phyloP scores from a whole-genome alignment of 2,797 vertebrate species.

The Ctenopoma kingsleyae region DNA sequence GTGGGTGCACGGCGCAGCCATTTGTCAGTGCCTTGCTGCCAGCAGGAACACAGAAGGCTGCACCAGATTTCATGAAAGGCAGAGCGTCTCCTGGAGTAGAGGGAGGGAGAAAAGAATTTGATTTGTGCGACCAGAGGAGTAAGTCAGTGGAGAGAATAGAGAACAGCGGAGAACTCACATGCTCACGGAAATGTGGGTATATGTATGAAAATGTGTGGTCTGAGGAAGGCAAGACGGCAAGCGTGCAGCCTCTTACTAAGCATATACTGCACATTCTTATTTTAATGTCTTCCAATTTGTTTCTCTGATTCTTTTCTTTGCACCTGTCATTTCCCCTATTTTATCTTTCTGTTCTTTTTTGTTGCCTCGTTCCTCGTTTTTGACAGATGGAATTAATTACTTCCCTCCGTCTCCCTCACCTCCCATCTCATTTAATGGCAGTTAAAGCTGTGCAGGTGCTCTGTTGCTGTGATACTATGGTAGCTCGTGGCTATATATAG shows the following conservation, averaged over 20 bases:
- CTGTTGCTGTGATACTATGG: constrained; percentile 16
- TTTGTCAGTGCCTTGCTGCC: constrained; percentile 78
- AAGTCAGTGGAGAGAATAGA: constrained; percentile 38
- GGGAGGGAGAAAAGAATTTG: constrained; percentile 22
- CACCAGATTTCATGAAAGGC: constrained; percentile 61
- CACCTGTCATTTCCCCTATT: constrained; percentile 1
- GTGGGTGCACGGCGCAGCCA: constrained; percentile 60
- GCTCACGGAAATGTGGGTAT: constrained; percentile 25
- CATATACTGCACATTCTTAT: neutral
- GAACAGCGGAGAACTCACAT: constrained; percentile 24
- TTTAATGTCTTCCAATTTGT: constrained; percentile 1
- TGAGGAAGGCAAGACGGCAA: constrained; percentile 6
- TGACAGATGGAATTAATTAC: constrained; percentile 19
- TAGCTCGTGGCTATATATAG: constrained; percentile 39
- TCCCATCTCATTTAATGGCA: constrained; percentile 10
- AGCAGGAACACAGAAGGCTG: constrained; percentile 68
- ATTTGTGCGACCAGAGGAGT: constrained; percentile 64
- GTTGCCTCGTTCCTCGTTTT: constrained; percentile 14
- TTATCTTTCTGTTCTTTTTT: neutral
- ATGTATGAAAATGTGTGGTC: constrained; percentile 20
- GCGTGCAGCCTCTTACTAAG: neutral
- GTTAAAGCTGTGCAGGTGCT: constrained; percentile 10
- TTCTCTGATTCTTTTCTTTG: neutral
- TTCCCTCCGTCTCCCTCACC: neutral
- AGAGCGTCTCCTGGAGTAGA: constrained; percentile 34